phyloP scores from a whole-genome alignment of 2,113 vertebrate genomes.

The Cricetomys ansorgei region DNA sequence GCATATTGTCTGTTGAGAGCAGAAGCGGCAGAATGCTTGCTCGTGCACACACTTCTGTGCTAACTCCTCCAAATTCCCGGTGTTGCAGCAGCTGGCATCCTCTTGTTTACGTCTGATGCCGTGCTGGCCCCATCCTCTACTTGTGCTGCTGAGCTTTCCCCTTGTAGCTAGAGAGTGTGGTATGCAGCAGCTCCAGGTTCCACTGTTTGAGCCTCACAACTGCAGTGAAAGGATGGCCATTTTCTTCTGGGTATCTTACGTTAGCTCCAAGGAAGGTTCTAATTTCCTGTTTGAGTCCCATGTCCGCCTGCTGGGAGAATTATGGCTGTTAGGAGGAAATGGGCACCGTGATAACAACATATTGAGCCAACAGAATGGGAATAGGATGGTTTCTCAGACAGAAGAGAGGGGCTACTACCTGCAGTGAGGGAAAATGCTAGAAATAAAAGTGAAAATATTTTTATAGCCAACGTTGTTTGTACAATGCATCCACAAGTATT shows the following conservation, averaged over 20 bases:
- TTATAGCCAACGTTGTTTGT: neutral
- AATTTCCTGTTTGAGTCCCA: neutral
- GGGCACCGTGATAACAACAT: neutral
- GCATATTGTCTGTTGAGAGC: neutral
- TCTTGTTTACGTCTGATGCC: neutral
- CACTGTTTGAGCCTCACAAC: neutral
- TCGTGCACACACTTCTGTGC: neutral
- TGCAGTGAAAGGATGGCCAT: neutral
- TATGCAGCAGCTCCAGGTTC: neutral
- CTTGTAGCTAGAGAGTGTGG: neutral
- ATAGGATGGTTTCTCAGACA: neutral
- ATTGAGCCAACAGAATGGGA: neutral
- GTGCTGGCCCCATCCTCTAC: neutral
- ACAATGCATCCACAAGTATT: neutral
- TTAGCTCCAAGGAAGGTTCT: neutral
- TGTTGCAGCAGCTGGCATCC: neutral
- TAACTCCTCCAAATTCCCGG: neutral
- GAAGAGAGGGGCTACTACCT: neutral
- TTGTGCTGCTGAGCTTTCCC: neutral
- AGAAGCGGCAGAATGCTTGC: neutral
- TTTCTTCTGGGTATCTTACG: neutral
- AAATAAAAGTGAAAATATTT: neutral
- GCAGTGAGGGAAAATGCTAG: neutral
- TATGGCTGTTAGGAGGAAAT: neutral
- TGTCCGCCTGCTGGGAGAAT: neutral